phyloP scores from a whole-genome alignment of 2,113 vertebrate genomes.

The Nannobrachium achirus region DNA sequence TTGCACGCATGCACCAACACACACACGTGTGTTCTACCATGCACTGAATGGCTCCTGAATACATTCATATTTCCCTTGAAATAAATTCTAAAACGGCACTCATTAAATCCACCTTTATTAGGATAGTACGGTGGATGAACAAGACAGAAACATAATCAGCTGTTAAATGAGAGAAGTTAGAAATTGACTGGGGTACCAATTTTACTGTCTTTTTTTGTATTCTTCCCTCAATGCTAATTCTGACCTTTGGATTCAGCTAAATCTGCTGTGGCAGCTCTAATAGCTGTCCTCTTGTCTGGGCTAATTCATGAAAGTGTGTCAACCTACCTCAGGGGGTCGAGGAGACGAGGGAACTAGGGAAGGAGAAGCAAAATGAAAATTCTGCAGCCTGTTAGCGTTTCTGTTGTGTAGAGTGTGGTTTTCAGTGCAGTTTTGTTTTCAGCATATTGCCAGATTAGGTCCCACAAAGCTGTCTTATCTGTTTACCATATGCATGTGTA shows the following conservation, averaged over 20 bases:
- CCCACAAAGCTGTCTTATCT: conserved; percentile 5
- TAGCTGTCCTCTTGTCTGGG: conserved; percentile 57
- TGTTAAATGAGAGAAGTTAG: conserved; percentile 56
- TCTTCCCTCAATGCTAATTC: conserved; percentile 59
- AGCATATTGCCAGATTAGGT: conserved; percentile 18
- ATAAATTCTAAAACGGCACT: conserved; percentile 40
- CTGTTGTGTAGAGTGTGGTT: conserved; percentile 49
- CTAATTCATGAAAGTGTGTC: conserved; percentile 75
- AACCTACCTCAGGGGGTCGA: conserved; percentile 58
- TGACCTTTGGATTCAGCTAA: conserved; percentile 68
- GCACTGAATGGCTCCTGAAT: conserved; percentile 34
- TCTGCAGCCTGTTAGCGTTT: conserved; percentile 39
- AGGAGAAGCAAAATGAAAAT: conserved; percentile 15
- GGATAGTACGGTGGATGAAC: conserved; percentile 43
- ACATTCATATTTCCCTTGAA: conserved; percentile 43
- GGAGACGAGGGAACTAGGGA: conserved; percentile 28
- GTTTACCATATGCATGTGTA: conserved; percentile 5
- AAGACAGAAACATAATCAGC: conserved; percentile 40
- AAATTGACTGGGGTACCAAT: conserved; percentile 43
- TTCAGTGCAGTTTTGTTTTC: conserved; percentile 41
- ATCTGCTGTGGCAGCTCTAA: conserved; percentile 70
- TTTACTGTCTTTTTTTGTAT: conserved; percentile 46
- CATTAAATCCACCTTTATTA: conserved; percentile 66
- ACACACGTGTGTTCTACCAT: conserved; percentile 11
- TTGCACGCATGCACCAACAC: conserved; percentile 46